These are phyloP conservation scores for Edolisoma coerulescens DNA, from an alignment of 2,113 vertebrate genomes.

Conservation along the genomic window DNA sequence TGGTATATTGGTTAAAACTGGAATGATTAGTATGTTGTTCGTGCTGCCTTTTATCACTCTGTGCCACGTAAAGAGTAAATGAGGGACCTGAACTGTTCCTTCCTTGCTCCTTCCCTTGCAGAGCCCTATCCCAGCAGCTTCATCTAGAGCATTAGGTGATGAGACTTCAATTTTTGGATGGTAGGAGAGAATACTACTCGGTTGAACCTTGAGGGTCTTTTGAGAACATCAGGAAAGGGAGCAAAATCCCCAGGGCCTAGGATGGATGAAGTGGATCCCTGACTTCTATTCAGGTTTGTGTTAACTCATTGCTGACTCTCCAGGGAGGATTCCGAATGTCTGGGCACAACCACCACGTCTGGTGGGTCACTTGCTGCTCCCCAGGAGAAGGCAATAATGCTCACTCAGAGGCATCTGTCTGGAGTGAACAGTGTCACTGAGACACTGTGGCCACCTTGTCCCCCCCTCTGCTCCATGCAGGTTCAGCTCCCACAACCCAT, in stretches of 20 bases:
- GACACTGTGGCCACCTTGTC: accelerated
- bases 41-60: not conserved
- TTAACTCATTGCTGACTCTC: not conserved
- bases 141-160: not conserved
- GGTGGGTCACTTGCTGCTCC: not conserved
- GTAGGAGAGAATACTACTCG: not conserved
- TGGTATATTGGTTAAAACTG: not conserved
- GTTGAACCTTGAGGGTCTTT: not conserved
- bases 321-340: not conserved
- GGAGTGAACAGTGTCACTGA: not conserved
- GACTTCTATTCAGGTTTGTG: not conserved
- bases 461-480: not conserved
- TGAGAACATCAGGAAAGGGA: not conserved
- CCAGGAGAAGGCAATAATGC: not conserved
- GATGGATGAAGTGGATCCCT: not conserved
- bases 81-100: not conserved
- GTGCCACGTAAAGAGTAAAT: not conserved
- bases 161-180: not conserved
- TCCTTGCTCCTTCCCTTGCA: not conserved
- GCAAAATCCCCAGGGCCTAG: not conserved
- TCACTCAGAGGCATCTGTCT: not conserved
- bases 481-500: accelerated
- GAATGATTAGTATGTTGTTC: not conserved
- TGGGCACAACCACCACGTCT: not conserved
- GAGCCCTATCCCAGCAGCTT: not conserved